Evolutionary conservation across 1,140 invertebrate genomes (phyloP).

Genomic region (Papilio aristodemus): DNA sequence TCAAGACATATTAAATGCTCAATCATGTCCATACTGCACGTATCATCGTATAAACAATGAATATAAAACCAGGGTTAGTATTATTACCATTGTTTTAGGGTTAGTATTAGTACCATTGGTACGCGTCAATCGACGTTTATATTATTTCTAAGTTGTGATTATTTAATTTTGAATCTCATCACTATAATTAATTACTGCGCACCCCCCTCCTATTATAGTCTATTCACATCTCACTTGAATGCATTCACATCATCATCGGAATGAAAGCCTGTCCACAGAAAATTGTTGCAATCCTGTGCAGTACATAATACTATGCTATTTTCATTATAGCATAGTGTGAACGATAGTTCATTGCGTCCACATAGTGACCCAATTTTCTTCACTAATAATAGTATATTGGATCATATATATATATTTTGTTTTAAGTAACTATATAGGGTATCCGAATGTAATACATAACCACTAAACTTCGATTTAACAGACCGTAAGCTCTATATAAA

Average conservation of each 20-base stretch:
- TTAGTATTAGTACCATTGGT: too few relatives aligned
- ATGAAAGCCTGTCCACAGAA: slow-evolving; percentile 1
- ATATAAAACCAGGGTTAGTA: too few relatives aligned
- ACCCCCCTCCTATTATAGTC: too few relatives aligned
- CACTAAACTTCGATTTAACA: not conserved
- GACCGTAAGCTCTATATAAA: not conserved
- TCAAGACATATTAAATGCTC: too few relatives aligned
- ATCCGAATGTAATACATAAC: not conserved
- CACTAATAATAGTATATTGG: too few relatives aligned
- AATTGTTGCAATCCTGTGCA: slow-evolving; percentile 10
- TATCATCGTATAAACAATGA: too few relatives aligned
- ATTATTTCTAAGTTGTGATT: too few relatives aligned
- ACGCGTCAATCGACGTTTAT: too few relatives aligned
- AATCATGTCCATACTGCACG: too few relatives aligned
- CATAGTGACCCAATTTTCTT: not conserved
- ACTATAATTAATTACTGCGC: too few relatives aligned
- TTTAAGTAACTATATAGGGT: not conserved
- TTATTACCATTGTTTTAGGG: too few relatives aligned
- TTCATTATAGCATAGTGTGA: not conserved
- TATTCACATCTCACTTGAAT: slow-evolving; percentile 5
- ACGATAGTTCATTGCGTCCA: not conserved
- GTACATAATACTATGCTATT: not conserved
- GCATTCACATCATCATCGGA: not conserved
- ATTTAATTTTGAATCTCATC: too few relatives aligned
- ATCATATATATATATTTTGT: not conserved